These are phyloP conservation scores for Lymantria monacha DNA, from an alignment of 2,888 invertebrate genomes.

Conservation along the genomic window DNA sequence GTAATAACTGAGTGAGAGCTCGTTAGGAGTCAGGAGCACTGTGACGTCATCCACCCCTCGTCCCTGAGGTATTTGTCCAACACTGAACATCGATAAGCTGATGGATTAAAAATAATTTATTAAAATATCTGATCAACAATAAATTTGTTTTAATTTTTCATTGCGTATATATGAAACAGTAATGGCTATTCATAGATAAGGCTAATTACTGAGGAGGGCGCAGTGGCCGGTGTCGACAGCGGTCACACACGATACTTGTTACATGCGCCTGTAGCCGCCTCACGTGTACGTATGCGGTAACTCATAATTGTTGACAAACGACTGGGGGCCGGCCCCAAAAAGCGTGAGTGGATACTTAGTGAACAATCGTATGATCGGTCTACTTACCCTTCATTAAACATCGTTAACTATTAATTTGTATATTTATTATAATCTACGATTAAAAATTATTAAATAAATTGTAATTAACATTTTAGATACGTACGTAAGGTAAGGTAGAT, in stretches of 20 bases:
- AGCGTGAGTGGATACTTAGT: neutral
- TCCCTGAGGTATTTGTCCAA: too few relatives aligned
- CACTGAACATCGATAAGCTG: too few relatives aligned
- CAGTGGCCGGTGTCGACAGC: conserved; percentile 28
- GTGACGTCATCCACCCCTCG: too few relatives aligned
- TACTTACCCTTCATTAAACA: neutral
- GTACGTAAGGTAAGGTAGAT: too few relatives aligned
- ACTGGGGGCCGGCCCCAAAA: conserved; percentile 1
- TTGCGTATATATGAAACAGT: neutral
- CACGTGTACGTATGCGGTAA: conserved; percentile 24
- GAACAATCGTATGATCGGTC: neutral
- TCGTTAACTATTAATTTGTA: neutral
- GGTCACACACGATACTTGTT: conserved; percentile 16
- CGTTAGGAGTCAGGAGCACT: too few relatives aligned
- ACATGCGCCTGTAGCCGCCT: conserved; percentile 16
- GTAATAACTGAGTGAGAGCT: too few relatives aligned
- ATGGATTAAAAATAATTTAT: too few relatives aligned
- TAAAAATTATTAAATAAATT: too few relatives aligned
- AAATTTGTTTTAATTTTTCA: too few relatives aligned
- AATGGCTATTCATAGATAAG: conserved; percentile 24
- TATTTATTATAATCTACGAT: too few relatives aligned
- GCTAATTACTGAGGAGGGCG: conserved; percentile 28
- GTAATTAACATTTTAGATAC: too few relatives aligned
- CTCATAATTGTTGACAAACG: conserved; percentile 14
- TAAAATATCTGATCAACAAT: too few relatives aligned